phyloP scores from a whole-genome alignment of 2,797 vertebrate species.

The Fundulus diaphanus region DNA sequence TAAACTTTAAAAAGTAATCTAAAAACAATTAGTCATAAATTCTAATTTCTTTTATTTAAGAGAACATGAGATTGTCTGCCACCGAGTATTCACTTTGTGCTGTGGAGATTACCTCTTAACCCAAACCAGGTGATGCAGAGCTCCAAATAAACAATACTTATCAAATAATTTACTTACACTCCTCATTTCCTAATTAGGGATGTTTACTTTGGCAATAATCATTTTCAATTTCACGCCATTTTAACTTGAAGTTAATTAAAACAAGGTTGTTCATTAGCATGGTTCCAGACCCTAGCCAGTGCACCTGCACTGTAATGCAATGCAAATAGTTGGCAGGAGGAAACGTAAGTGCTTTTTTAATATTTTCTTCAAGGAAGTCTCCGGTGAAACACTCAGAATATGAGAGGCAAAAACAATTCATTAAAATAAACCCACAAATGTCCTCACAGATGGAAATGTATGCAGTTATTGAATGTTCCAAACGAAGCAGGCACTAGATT shows the following conservation, averaged over 20 bases:
- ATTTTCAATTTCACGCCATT: conserved; percentile 88
- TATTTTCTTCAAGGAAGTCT: conserved; percentile 54
- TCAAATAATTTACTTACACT: conserved; percentile 79
- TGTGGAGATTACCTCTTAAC: conserved; percentile 61
- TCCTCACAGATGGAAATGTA: conserved; percentile 31
- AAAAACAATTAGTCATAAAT: conserved; percentile 20
- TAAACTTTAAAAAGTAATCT: conserved; percentile 37
- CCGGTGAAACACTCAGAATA: conserved; percentile 44
- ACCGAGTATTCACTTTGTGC: conserved; percentile 34
- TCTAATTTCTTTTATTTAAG: conserved; percentile 35
- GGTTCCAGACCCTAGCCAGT: conserved; percentile 70
- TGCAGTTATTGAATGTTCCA: conserved; percentile 31
- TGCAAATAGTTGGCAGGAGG: conserved; percentile 66
- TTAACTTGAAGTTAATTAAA: conserved; percentile 88
- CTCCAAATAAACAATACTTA: conserved; percentile 81
- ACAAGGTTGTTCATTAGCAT: conserved; percentile 80
- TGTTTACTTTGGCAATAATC: conserved; percentile 84
- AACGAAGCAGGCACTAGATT: conserved; percentile 10
- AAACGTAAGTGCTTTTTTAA: conserved; percentile 57
- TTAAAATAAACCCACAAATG: conserved; percentile 26
- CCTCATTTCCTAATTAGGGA: conserved; percentile 84
- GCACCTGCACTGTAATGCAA: conserved; percentile 75
- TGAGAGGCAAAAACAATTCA: conserved; percentile 46
- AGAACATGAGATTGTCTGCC: conserved; percentile 45
- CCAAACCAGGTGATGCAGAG: conserved; percentile 70